Base-by-base conservation (phyloP, 30 jellyfish, hydroid and myxozoan genomes). In the Chironex yamaguchii region DNA sequence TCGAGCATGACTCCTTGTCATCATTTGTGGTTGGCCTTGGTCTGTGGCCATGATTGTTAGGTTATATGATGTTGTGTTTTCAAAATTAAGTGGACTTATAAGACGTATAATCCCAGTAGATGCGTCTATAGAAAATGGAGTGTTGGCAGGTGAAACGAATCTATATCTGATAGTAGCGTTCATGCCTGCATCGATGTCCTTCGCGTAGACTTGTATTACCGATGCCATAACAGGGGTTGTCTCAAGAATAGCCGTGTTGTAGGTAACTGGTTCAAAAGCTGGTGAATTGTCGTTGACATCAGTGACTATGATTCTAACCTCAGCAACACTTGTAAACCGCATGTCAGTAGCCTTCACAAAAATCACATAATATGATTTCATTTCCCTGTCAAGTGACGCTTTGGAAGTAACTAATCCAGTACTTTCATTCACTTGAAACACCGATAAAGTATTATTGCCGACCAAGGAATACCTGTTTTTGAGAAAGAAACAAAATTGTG, bases 211-310 rank as follows among this genome's bases (percentile, higher is more conserved):
- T 58, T 93, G 92, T 4, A 88, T 62, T 13, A 93, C 36, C 23
- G 96, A 90, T 22, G 83, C 76, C 22, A 74, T 76, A 4, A 83
- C 94, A 2, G 71, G 86, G 0, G 82, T 71, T 71, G 88, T 92
- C 50, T 93, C 98, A 30, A 92, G 90, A 12, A 93, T 85, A 11
- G 77, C 30, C 13, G 85, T 22, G 4, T 90, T 67, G 69, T 88
- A 87, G 22, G 74, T 29, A 36, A 71, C 36, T 26, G 91, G 97
- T 3, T 58, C 63, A 65, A 93, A 88, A 0, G 30, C 53, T 27
- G 98, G 98, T 26, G 35, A 79, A 62, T 93, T 93, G 77, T 93
- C 98, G 52, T 93, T 93, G n/a, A 93, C 97, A 52, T 93, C 98
- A 0, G 96, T 81, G 27, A 93, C 97, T 52, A 67, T 63, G 63